Base-by-base conservation (phyloP, 2,888 invertebrate genomes). In the Andrena camellia region DNA sequence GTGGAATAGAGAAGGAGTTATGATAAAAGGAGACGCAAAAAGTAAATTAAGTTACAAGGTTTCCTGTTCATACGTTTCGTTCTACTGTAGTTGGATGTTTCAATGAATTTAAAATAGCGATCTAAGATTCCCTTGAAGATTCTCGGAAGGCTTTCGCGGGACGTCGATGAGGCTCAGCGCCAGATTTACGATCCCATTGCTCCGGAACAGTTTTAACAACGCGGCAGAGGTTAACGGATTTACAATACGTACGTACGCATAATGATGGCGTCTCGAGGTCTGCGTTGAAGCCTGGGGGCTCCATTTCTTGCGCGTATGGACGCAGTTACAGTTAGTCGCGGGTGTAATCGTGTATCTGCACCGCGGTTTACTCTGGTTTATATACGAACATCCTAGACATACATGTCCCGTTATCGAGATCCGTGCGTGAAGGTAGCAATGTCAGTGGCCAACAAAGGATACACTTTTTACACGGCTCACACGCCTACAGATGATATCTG, bases 321-420 rank as follows among this genome's bases (percentile, higher is more conserved):
- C 64, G 67, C 62, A 66, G 73, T 76, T 87, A 88, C 87, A 81
- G 87, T 88, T 87, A 87, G 70, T 72, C 78, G 81, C 87, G 83
- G 83, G 86, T 81, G 84, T 80, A 74, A 78, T 75, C 78, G 52
- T 23, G 72, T 35, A 78, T 86, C 86, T 80, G 69, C 77, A 59
- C 60, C 50, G 69, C 74, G 13, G 63, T 63, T 84, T 79, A 78
- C 81, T 86, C 88, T 74, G 77, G 67, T 86, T 88, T 83, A 78
- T 86, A 78, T 74, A 84, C 42, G 73, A 72, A 81, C 80, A 71
- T 84, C 75, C 83, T 23, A 70, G 57, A 75, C 71, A 57, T 17
- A 60, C 54, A 5, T 66, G 79, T 85, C 72, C 84, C 88, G 86
- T 88, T 88, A 86, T 68, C 69, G 70, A 31, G 72, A 50, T 60